These are phyloP conservation scores for Oscheius sp. DNA, from an alignment of 2,888 invertebrate species.

Conservation along the genomic window DNA sequence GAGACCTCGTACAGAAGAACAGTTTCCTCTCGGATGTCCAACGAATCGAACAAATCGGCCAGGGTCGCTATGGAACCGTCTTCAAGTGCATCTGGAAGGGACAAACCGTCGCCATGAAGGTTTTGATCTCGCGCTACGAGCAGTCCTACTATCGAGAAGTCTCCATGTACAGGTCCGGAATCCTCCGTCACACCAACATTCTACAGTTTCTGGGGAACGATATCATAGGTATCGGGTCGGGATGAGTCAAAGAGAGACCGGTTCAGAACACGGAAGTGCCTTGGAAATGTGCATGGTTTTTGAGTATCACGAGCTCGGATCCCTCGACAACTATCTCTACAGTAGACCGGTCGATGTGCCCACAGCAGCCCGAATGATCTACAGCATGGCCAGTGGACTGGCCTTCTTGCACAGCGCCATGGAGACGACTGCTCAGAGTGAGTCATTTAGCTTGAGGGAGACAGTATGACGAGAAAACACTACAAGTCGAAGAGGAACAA, in stretches of 20 bases:
- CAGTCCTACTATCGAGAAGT: slow-evolving; percentile 28
- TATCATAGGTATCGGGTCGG: not conserved
- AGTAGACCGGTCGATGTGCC: not conserved
- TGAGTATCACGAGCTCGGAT: slow-evolving; percentile 25
- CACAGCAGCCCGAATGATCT: slow-evolving; percentile 21
- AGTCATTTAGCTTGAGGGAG: not conserved
- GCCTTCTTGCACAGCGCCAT: slow-evolving; percentile 12
- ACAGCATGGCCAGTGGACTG: slow-evolving; percentile 25
- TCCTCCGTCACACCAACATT: slow-evolving; percentile 28
- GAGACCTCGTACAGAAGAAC: slow-evolving; percentile 2
- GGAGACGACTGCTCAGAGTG: not conserved
- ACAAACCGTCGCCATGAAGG: slow-evolving; percentile 32
- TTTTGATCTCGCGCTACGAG: slow-evolving; percentile 17
- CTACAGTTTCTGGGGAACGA: slow-evolving; percentile 29
- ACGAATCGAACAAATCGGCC: slow-evolving; percentile 3
- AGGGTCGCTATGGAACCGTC: slow-evolving; percentile 25
- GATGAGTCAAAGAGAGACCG: not conserved
- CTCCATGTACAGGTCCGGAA: slow-evolving; percentile 2
- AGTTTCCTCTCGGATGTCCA: not conserved
- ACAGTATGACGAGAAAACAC: too few species aligned
- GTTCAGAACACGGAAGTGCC: not conserved
- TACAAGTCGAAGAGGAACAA: too few species aligned
- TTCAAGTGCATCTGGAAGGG: slow-evolving; percentile 4
- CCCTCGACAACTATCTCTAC: slow-evolving; percentile 15
- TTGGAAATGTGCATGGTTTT: slow-evolving; percentile 15